A percentile compares a stretch with the other conserved stretches of the same genome.
phyloP scores from a whole-genome alignment of 2,797 vertebrate species.

The Galago senegalensis region DNA sequence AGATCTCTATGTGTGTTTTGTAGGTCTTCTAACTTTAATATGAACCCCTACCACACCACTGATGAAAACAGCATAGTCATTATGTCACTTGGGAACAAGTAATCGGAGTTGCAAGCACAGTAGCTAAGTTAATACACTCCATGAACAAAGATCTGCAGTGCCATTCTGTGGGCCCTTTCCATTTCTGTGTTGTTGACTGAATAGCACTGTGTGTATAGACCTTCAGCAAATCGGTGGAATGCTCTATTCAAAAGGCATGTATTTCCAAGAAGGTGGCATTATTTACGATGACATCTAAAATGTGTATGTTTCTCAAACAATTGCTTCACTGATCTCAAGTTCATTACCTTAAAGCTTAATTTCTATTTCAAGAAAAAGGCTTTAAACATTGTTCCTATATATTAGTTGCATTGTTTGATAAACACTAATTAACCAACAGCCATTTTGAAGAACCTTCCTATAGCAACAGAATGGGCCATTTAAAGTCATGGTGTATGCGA shows the following conservation, averaged over 20 bases:
- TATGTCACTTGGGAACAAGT: not conserved
- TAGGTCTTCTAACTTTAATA: not conserved
- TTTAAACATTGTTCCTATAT: conserved; percentile 1
- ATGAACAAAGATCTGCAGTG: not conserved
- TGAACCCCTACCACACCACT: not conserved
- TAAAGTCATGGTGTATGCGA: not conserved
- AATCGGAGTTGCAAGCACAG: not conserved
- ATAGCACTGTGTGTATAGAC: not conserved
- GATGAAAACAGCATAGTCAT: not conserved
- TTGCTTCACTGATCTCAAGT: conserved; percentile 59
- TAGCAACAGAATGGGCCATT: not conserved
- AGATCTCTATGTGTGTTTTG: not conserved
- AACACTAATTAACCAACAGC: not conserved
- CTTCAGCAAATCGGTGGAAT: conserved; percentile 77
- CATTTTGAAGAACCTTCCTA: not conserved
- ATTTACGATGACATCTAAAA: conserved; percentile 68
- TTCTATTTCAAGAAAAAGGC: conserved; percentile 30
- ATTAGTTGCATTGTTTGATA: conserved; percentile 25
- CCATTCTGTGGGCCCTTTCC: not conserved
- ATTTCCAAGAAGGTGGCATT: conserved; percentile 43
- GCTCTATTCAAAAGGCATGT: conserved; percentile 42
- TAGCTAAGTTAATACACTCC: not conserved
- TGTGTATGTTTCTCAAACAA: not conserved
- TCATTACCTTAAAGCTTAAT: conserved; percentile 62
- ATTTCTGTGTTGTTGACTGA: not conserved